These are phyloP conservation scores for Fragum whitleyi DNA, from an alignment of 2,888 invertebrate genomes.

Conservation along the genomic window DNA sequence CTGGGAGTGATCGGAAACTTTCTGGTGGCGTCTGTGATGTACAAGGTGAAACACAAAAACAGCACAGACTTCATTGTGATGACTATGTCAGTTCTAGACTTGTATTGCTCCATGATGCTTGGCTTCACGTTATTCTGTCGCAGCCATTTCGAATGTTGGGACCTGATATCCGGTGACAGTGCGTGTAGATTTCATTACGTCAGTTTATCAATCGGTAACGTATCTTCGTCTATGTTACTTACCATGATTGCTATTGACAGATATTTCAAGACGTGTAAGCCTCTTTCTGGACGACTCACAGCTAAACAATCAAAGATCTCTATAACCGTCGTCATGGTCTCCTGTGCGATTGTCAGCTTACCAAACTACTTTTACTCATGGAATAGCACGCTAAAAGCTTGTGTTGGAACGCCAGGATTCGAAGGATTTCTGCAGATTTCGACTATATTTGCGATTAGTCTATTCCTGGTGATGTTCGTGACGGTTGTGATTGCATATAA, in stretches of 20 bases:
- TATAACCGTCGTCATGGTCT: neutral
- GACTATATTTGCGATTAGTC: neutral
- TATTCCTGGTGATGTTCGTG: neutral
- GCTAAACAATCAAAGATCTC: neutral
- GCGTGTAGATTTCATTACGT: neutral
- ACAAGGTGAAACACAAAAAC: slow-evolving; percentile 1
- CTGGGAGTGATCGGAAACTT: neutral
- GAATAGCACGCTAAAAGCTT: neutral
- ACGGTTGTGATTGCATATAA: neutral
- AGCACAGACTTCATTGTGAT: neutral
- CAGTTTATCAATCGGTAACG: neutral
- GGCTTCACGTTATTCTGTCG: slow-evolving; percentile 1
- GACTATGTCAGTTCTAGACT: neutral
- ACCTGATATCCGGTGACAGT: neutral
- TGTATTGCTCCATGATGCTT: neutral
- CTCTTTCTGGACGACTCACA: neutral
- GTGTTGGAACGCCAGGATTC: neutral
- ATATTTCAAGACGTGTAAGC: slow-evolving; percentile 9
- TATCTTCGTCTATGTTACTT: slow-evolving; percentile 3
- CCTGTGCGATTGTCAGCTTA: neutral
- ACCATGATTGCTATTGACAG: slow-evolving; percentile 1
- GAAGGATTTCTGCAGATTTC: neutral
- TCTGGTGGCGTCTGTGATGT: neutral
- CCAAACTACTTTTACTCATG: neutral
- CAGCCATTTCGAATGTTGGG: neutral